A percentile compares a stretch with the other conserved stretches of the same genome.
phyloP scores from a whole-genome alignment of 2,797 vertebrate genomes.

The Pangasius mekongensis region DNA sequence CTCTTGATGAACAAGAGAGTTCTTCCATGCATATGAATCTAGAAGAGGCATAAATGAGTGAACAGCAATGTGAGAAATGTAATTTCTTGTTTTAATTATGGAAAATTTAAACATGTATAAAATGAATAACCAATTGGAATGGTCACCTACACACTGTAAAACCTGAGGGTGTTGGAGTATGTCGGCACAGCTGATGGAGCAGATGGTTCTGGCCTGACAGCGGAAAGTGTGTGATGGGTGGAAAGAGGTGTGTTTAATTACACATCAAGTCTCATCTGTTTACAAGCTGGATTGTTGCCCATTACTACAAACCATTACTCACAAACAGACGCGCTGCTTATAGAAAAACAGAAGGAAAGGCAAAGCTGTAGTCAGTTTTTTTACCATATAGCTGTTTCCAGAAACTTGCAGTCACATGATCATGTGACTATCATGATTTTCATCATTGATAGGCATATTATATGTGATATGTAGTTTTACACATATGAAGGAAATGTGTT shows the following conservation, averaged over 20 bases:
- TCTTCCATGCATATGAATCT: background rate
- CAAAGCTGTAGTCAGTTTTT: background rate
- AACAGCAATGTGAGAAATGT: background rate
- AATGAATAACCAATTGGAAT: background rate
- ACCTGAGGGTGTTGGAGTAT: background rate
- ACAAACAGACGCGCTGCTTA: background rate
- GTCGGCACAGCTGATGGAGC: conserved; percentile 1
- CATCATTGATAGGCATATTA: no score
- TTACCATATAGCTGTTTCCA: background rate
- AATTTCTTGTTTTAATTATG: background rate
- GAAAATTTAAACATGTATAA: background rate
- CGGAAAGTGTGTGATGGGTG: conserved; percentile 77
- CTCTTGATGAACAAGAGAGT: background rate
- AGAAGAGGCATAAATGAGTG: background rate
- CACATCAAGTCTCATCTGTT: conserved; percentile 76
- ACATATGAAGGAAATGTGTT: no score
- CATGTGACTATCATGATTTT: background rate
- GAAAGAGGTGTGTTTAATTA: conserved; percentile 88
- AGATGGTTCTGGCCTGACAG: conserved; percentile 79
- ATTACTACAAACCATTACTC: conserved; percentile 8
- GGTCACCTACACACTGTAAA: background rate
- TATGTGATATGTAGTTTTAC: background rate
- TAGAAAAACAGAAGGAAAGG: background rate
- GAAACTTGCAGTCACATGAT: background rate
- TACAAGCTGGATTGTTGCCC: conserved; percentile 9